A percentile compares a stretch with the other conserved stretches of the same genome.
Evolutionary conservation across 2,797 vertebrate species (phyloP).

Genomic region (Nannoperca obscura): DNA sequence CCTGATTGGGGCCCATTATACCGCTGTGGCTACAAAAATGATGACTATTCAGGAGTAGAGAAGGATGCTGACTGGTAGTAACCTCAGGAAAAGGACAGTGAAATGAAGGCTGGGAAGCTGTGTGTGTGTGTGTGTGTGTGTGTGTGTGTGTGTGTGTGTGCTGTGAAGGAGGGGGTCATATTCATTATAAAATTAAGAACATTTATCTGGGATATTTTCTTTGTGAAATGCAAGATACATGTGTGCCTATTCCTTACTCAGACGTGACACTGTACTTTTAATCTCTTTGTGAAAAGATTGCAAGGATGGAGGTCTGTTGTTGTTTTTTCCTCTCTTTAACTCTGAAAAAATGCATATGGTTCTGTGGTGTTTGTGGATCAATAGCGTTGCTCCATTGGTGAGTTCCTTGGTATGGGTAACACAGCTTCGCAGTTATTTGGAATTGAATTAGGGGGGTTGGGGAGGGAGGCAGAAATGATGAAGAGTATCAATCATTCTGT

Average conservation of each 20-base stretch:
- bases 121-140: slow-evolving; percentile 15
- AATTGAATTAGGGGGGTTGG: slow-evolving; percentile 86
- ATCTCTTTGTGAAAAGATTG: slow-evolving; percentile 25
- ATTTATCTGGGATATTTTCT: slow-evolving; percentile 69
- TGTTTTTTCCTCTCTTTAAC: slow-evolving; percentile 32
- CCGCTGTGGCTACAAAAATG: slow-evolving; percentile 83
- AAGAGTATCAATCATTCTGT: slow-evolving; percentile 92
- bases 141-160: slow-evolving; percentile 17
- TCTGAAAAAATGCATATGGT: slow-evolving; percentile 63
- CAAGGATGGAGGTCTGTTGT: slow-evolving; percentile 39
- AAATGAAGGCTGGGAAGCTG: slow-evolving; percentile 68
- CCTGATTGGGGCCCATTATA: slow-evolving; percentile 81
- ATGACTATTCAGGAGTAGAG: slow-evolving; percentile 83
- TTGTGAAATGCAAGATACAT: slow-evolving; percentile 37
- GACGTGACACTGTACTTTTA: slow-evolving; percentile 23
- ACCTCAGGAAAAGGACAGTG: slow-evolving; percentile 81
- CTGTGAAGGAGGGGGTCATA: slow-evolving; percentile 19
- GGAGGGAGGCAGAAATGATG: slow-evolving; percentile 86
- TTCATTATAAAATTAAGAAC: slow-evolving; percentile 74
- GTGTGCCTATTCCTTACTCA: slow-evolving; percentile 17
- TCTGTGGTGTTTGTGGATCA: slow-evolving; percentile 81
- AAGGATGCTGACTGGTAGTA: slow-evolving; percentile 86
- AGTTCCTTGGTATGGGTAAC: slow-evolving; percentile 86
- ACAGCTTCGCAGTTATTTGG: slow-evolving; percentile 85
- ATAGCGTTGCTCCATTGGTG: slow-evolving; percentile 79